These are phyloP conservation scores for Platanista minor DNA, from an alignment of 2,113 vertebrate species.

Conservation along the genomic window DNA sequence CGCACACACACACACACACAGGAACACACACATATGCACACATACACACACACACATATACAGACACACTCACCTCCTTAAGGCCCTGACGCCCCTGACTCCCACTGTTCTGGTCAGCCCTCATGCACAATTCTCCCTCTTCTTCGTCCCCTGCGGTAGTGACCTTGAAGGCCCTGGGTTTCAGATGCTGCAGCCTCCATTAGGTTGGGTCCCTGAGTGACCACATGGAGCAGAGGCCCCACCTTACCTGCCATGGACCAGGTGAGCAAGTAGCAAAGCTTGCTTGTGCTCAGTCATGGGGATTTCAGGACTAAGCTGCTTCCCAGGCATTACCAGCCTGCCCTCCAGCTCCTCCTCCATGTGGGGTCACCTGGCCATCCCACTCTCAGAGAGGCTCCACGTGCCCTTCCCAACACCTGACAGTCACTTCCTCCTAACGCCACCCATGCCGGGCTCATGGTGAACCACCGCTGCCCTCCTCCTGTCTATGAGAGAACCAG, in stretches of 20 bases:
- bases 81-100: background rate
- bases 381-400: background rate
- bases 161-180: background rate
- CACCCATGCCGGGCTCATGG: background rate
- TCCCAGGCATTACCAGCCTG: background rate
- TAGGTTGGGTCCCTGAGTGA: background rate
- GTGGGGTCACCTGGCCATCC: background rate
- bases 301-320: background rate
- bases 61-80: background rate
- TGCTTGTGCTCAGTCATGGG: background rate
- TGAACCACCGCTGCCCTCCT: background rate
- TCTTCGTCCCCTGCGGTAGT: background rate
- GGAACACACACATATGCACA: background rate
- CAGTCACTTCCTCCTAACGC: background rate
- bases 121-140: background rate
- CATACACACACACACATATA: background rate
- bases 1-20: background rate
- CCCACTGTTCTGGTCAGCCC: background rate
- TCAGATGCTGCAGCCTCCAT: background rate
- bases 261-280: background rate
- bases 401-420: background rate
- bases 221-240: background rate
- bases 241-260: too few species aligned
- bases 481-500: background rate
- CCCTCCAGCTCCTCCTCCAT: background rate